Evolutionary conservation across 1,140 invertebrate genomes (phyloP).

Genomic region (Samia ricini): DNA sequence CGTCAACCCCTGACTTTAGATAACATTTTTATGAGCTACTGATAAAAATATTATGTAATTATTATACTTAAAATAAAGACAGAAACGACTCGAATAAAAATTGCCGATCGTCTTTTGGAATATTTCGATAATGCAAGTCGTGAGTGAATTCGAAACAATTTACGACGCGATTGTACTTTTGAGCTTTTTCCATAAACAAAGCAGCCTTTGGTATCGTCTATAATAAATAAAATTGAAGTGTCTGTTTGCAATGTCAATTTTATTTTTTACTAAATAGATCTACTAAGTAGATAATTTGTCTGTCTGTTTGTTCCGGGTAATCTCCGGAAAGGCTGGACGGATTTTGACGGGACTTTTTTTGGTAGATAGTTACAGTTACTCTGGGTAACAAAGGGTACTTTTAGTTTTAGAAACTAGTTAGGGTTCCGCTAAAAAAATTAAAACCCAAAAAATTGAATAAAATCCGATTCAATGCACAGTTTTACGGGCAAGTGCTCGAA

Average conservation of each 20-base stretch:
- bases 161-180: conserved; percentile 22
- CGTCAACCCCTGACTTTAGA: conserved; percentile 1
- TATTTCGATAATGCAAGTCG: conserved; percentile 26
- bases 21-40: not conserved
- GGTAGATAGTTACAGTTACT: no score
- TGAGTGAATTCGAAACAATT: conserved; percentile 35
- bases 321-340: no score
- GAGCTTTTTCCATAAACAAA: conserved; percentile 26
- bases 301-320: no score
- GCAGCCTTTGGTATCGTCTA: conserved; percentile 17
- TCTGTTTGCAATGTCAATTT: no score
- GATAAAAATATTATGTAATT: not conserved
- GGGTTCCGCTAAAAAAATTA: no score
- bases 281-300: no score
- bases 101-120: conserved; percentile 13
- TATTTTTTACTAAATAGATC: not conserved
- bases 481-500: no score
- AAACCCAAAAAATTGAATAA: no score
- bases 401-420: no score
- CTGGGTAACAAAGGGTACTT: no score
- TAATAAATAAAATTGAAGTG: not conserved
- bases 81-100: not conserved
- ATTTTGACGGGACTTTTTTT: no score
- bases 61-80: not conserved
- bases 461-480: no score